Base-by-base conservation (phyloP, 53 echinoderm and acorn worm species). In the Stichopus horrens region DNA sequence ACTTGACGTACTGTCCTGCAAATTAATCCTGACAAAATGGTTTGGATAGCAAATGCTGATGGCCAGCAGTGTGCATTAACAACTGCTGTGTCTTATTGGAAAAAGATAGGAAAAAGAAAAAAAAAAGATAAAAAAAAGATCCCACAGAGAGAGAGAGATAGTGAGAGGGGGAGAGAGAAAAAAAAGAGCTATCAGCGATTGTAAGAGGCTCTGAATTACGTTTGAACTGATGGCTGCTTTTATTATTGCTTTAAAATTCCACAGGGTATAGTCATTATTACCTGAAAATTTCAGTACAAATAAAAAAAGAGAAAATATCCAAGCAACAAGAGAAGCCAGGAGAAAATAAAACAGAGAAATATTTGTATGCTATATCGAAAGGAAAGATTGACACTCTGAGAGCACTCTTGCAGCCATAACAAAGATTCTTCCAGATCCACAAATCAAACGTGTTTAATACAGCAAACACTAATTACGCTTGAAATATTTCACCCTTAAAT, bases 191-290 rank as follows among this genome's bases (percentile, higher is more conserved):
- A 71, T 71, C 71, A 2, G 71, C 7, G 18, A 21, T 4, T 57
- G 53, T 18, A 79, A 79, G 79, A 16, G 80, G 80, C 55, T 55
- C 5, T 54, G 57, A 22, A 80, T 54, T 6, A 9, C 18, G 7
- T 55, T 80, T 11, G 4, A 4, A 57, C 5, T 80, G 54, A 20
- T 6, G 13, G 11, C 21, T 11, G 13, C 16, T 18, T 16, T 71
- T 71, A 53, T 58, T 80, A 80, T 80, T 80, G 80, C 56, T 80
- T 55, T 53, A 55, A 55, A 55, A 55, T 80, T 55, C 80, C 80
- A 80, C 21, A 80, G 80, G 56, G 78, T 52, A 54, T 7, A 71
- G 56, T 55, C 80, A 80, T 80, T 80, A 80, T 8, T 57, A 57
- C 55, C 20, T 5, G 8, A 37, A 53, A 78, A 78, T 54, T 78